phyloP scores from a whole-genome alignment of 2,797 vertebrate species.

The Syngnathus rostellatus region DNA sequence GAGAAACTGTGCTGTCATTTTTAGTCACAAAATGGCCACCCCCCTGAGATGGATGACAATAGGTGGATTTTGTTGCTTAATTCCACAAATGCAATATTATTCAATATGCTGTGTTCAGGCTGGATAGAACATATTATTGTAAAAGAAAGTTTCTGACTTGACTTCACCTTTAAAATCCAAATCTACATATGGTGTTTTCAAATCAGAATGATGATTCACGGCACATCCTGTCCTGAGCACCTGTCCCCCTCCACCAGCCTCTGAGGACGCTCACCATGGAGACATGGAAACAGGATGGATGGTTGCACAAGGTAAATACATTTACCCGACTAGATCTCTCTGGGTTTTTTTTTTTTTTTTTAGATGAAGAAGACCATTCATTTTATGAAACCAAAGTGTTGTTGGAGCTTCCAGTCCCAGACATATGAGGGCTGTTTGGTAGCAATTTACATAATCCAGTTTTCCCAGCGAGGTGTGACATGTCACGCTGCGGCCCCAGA shows the following conservation, averaged over 20 bases:
- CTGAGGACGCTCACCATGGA: constrained; percentile 1
- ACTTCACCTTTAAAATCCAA: no score
- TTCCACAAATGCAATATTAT: no score
- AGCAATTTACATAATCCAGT: neutral
- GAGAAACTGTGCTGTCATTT: no score
- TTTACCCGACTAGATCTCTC: neutral
- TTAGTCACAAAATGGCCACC: no score
- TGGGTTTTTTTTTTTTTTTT: neutral
- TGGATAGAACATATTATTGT: no score
- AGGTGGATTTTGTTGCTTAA: no score
- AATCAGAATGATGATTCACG: neutral
- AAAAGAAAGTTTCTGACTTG: no score
- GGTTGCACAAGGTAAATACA: neutral
- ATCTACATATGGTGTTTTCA: no score
- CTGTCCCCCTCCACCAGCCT: neutral
- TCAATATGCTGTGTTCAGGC: no score
- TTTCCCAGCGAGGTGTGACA: neutral
- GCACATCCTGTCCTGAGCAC: constrained; percentile 1
- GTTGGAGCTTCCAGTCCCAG: neutral
- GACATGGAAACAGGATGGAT: neutral
- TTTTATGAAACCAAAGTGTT: neutral
- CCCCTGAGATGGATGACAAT: no score
- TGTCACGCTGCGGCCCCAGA: neutral
- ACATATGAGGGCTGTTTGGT: neutral
- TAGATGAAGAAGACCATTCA: neutral